Percentiles rank a stretch among this genome's conserved stretches.
These are phyloP conservation scores for Aleiodes sp. DNA, from an alignment of 1,140 invertebrate species.

Conservation along the genomic window DNA sequence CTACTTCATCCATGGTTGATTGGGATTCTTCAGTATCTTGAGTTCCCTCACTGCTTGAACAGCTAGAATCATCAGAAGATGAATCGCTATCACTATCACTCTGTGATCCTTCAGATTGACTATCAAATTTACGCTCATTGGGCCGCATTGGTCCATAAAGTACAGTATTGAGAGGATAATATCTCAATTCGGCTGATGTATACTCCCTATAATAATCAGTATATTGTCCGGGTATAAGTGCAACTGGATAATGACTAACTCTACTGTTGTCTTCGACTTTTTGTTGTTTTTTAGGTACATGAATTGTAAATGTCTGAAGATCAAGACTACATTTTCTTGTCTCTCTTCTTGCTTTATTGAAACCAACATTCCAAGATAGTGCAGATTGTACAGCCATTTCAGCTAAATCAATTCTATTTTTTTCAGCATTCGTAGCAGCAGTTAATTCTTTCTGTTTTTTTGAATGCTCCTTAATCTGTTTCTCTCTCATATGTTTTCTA, in stretches of 20 bases:
- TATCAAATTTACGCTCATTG: conserved; percentile 66
- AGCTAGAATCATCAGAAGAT: conserved; percentile 69
- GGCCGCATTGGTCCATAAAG: conserved; percentile 77
- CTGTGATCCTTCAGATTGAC: conserved; percentile 68
- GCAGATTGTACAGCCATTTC: conserved; percentile 89
- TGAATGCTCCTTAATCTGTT: conserved; percentile 77
- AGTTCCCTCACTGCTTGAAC: conserved; percentile 64
- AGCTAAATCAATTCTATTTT: conserved; percentile 76
- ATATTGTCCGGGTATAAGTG: conserved; percentile 93
- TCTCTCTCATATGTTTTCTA: conserved; percentile 81
- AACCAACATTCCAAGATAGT: conserved; percentile 86
- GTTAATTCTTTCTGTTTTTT: conserved; percentile 74
- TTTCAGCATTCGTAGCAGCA: conserved; percentile 66
- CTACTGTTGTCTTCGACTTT: conserved; percentile 66
- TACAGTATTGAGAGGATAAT: conserved; percentile 92
- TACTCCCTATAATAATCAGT: conserved; percentile 82
- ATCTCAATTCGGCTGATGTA: conserved; percentile 73
- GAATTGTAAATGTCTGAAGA: conserved; percentile 80
- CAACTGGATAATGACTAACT: conserved; percentile 86
- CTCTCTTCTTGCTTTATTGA: conserved; percentile 81
- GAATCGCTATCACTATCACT: conserved; percentile 70
- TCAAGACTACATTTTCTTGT: conserved; percentile 77
- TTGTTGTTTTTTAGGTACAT: conserved; percentile 71
- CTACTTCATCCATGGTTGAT: conserved; percentile 64
- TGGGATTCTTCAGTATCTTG: conserved; percentile 66